Percentiles rank a stretch among this genome's conserved stretches.
These are phyloP conservation scores for Lingula anatina DNA, from an alignment of 2,888 invertebrate species.

Conservation along the genomic window DNA sequence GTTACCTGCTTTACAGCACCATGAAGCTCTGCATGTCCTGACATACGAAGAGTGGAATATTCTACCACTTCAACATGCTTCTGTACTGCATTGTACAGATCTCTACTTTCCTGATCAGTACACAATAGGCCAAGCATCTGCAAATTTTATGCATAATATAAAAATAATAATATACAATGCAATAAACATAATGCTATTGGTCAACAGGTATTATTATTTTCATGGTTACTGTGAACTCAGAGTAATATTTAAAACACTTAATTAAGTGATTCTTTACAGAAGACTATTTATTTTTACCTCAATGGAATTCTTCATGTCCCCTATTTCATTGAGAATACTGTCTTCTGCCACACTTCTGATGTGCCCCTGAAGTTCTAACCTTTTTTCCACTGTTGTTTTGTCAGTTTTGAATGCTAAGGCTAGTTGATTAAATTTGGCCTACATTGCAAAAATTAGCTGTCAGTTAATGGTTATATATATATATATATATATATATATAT, in stretches of 20 bases:
- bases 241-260: too few relatives aligned
- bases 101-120: constrained; percentile 56
- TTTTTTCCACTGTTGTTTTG: constrained; percentile 57
- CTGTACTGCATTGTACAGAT: constrained; percentile 56
- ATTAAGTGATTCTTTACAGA: too few relatives aligned
- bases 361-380: constrained; percentile 58
- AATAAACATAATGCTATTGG: background rate
- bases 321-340: constrained; percentile 58
- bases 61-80: constrained; percentile 55
- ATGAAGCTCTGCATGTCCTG: constrained; percentile 56
- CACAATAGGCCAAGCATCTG: constrained; percentile 56
- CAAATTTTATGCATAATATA: too few relatives aligned
- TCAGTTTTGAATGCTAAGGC: constrained; percentile 62
- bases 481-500: too few relatives aligned
- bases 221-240: too few relatives aligned
- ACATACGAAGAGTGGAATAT: constrained; percentile 52
- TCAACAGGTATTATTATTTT: too few relatives aligned
- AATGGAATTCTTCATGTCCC: constrained; percentile 51
- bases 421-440: constrained; percentile 59
- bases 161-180: background rate
- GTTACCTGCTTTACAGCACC: constrained; percentile 59
- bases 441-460: too few relatives aligned
- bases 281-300: too few relatives aligned
- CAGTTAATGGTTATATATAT: too few relatives aligned
- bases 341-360: constrained; percentile 60